A percentile compares a stretch with the other conserved stretches of the same genome.
phyloP scores from a whole-genome alignment of 2,888 invertebrate species.

The Bombyx huttoni region DNA sequence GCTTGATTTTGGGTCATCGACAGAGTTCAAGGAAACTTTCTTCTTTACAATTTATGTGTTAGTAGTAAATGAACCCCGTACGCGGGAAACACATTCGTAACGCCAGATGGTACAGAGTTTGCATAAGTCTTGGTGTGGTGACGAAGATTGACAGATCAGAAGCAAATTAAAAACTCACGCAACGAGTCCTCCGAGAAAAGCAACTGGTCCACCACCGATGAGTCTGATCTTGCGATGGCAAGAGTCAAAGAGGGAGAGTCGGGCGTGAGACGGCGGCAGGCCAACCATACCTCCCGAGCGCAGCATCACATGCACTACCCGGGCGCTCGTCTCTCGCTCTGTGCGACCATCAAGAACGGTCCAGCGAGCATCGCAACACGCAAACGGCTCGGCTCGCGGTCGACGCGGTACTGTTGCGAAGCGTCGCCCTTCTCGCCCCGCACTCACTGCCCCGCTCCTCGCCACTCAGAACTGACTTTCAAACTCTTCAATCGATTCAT shows the following conservation, averaged over 20 bases:
- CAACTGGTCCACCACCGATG: slow-evolving; percentile 77
- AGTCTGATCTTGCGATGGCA: slow-evolving; percentile 81
- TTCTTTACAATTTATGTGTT: no score
- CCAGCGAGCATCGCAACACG: slow-evolving; percentile 72
- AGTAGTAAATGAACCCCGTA: no score
- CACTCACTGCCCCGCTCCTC: slow-evolving; percentile 6
- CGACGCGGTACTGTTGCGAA: slow-evolving; percentile 60
- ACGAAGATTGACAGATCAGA: background rate
- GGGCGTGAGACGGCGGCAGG: slow-evolving; percentile 58
- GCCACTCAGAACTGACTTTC: slow-evolving; percentile 23
- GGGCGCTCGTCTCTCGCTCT: slow-evolving; percentile 30
- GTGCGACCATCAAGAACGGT: slow-evolving; percentile 61
- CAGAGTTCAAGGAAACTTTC: no score
- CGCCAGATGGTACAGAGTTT: no score
- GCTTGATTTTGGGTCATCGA: no score
- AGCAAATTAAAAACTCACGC: slow-evolving; percentile 68
- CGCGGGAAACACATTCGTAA: no score
- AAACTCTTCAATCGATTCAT: slow-evolving; percentile 27
- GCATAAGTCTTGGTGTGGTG: no score
- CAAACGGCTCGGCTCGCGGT: slow-evolving; percentile 36
- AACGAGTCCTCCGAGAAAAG: slow-evolving; percentile 78
- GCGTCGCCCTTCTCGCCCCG: slow-evolving; percentile 42
- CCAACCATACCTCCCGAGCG: slow-evolving; percentile 54
- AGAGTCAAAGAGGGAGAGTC: slow-evolving; percentile 78
- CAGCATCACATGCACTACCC: slow-evolving; percentile 37